phyloP scores from a whole-genome alignment of 2,888 invertebrate genomes.

The Microdon myrmicae region DNA sequence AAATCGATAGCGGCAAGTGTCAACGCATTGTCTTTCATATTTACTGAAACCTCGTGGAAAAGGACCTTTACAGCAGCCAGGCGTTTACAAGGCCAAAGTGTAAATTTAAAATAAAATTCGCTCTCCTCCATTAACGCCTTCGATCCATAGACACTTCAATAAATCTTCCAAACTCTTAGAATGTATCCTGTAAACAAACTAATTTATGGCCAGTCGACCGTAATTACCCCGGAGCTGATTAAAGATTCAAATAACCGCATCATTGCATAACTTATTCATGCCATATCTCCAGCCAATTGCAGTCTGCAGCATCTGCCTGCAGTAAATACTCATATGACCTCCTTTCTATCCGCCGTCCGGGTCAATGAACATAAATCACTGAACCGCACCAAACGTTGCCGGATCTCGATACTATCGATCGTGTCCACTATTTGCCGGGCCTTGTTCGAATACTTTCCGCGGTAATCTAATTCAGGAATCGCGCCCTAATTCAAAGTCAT shows the following conservation, averaged over 20 bases:
- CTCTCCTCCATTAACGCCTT: no score
- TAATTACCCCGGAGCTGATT: constrained; percentile 24
- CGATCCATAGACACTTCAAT: no score
- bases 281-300: constrained; percentile 25
- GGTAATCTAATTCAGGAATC: constrained; percentile 35
- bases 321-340: constrained; percentile 30
- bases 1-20: no score
- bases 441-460: constrained; percentile 41
- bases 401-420: constrained; percentile 36
- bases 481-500: constrained; percentile 37
- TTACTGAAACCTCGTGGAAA: no score
- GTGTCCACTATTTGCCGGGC: constrained; percentile 42
- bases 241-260: constrained; percentile 48
- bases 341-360: constrained; percentile 42
- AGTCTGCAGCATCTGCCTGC: constrained; percentile 35
- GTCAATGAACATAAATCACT: constrained; percentile 49
- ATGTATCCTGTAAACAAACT: no score
- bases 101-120: no score
- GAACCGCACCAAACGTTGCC: constrained; percentile 6
- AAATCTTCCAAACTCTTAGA: no score
- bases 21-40: no score
- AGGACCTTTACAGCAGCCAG: no score
- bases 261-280: constrained; percentile 40
- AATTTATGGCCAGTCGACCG: neutral
- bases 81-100: no score